Evolutionary conservation across 1,140 invertebrate species (phyloP).

Genomic region (Drosophila elegans): DNA sequence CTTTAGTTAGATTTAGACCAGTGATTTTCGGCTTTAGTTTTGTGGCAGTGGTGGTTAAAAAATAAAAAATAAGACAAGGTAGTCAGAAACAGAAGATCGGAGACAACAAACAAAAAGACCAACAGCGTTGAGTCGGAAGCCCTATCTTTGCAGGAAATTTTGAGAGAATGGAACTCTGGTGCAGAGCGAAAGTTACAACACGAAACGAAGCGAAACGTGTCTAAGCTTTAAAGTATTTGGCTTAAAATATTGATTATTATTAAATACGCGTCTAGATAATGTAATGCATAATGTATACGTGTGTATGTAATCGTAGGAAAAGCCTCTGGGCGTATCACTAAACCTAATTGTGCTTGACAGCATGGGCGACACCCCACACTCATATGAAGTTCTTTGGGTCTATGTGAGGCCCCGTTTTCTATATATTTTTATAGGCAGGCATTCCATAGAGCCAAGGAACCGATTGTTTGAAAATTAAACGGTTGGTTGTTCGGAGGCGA

Average conservation of each 20-base stretch:
- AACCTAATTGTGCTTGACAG: slow-evolving; percentile 80
- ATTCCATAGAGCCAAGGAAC: slow-evolving; percentile 69
- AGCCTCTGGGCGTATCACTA: slow-evolving; percentile 80
- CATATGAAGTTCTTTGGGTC: slow-evolving; percentile 59
- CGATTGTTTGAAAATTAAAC: slow-evolving; percentile 22
- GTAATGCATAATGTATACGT: slow-evolving; percentile 77
- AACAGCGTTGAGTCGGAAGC: not conserved
- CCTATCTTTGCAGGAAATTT: slow-evolving; percentile 6
- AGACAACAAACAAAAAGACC: slow-evolving; percentile 11
- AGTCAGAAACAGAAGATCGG: slow-evolving; percentile 9
- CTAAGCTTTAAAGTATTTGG: slow-evolving; percentile 75
- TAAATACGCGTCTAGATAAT: slow-evolving; percentile 68
- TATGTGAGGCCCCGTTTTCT: slow-evolving; percentile 42
- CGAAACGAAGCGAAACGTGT: slow-evolving; percentile 42
- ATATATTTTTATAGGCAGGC: slow-evolving; percentile 6
- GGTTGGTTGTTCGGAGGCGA: not conserved
- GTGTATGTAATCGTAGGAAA: slow-evolving; percentile 73
- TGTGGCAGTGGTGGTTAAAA: slow-evolving; percentile 49
- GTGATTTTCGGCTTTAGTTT: slow-evolving; percentile 19
- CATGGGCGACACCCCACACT: slow-evolving; percentile 41
- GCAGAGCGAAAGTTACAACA: slow-evolving; percentile 35
- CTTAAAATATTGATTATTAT: slow-evolving; percentile 80
- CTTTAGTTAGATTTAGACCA: slow-evolving; percentile 12
- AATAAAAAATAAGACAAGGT: not conserved
- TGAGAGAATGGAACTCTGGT: slow-evolving; percentile 23